Evolutionary conservation across 2,113 vertebrate species (phyloP).

Genomic region (Poeciliopsis retropinna): DNA sequence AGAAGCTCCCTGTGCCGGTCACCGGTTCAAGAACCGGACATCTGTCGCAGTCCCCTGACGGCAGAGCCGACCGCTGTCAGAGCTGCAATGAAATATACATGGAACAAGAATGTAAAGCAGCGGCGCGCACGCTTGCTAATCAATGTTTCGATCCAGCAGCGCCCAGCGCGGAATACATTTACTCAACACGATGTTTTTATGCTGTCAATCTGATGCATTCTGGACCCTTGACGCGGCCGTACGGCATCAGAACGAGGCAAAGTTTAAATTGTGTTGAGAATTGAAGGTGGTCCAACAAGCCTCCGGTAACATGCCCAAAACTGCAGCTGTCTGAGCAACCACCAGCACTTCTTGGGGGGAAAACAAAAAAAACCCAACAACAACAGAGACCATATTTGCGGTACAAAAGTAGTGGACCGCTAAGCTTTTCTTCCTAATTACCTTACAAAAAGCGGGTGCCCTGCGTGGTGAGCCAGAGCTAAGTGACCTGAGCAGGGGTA

Average conservation of each 20-base stretch:
- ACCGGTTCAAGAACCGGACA: conserved; percentile 77
- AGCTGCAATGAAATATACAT: conserved; percentile 81
- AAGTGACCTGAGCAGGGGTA: conserved; percentile 81
- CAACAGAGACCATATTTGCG: conserved; percentile 49
- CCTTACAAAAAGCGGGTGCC: conserved; percentile 20
- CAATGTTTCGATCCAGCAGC: conserved; percentile 73
- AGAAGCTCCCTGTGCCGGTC: conserved; percentile 65
- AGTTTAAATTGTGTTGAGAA: conserved; percentile 71
- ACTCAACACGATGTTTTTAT: conserved; percentile 75
- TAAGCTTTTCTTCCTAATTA: conserved; percentile 69
- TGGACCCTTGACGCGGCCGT: conserved; percentile 59
- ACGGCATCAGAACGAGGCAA: conserved; percentile 64
- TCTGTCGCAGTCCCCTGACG: conserved; percentile 80
- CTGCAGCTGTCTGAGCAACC: background rate
- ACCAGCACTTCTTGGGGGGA: conserved; percentile 8
- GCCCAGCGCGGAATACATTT: conserved; percentile 65
- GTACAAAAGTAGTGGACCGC: conserved; percentile 48
- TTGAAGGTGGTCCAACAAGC: conserved; percentile 65
- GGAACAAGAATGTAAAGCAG: conserved; percentile 73
- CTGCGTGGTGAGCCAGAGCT: conserved; percentile 68
- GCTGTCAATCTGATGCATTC: conserved; percentile 75
- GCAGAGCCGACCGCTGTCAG: conserved; percentile 60
- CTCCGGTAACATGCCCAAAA: conserved; percentile 59
- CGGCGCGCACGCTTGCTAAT: conserved; percentile 56
- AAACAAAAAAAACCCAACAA: background rate